A percentile compares a stretch with the other conserved stretches of the same genome.
Evolutionary conservation across 2,113 vertebrate species (phyloP).

Genomic region (Thryonomys swinderianus): DNA sequence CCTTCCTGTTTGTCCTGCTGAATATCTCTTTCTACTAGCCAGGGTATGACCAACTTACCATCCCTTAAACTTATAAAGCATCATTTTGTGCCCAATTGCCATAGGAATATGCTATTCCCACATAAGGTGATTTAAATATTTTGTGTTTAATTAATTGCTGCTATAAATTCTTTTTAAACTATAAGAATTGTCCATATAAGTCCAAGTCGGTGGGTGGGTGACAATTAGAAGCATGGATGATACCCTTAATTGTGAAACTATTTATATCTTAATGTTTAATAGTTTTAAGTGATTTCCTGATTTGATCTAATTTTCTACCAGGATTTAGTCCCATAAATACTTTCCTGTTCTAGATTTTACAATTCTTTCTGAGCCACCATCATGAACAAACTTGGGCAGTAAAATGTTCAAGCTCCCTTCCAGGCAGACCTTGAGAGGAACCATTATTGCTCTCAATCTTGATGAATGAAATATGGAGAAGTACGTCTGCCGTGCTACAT

Average conservation of each 20-base stretch:
- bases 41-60: background rate
- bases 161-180: background rate
- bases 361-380: background rate
- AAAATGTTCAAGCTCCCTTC: background rate
- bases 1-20: background rate
- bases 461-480: background rate
- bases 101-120: background rate
- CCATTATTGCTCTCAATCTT: background rate
- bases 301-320: slow-evolving; percentile 15
- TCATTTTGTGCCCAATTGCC: background rate
- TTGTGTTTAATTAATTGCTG: background rate
- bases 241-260: background rate
- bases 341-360: background rate
- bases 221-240: background rate
- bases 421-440: background rate
- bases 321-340: background rate
- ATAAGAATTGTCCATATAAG: background rate
- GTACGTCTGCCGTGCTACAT: background rate
- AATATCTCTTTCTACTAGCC: background rate
- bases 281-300: background rate
- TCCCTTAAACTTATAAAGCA: background rate
- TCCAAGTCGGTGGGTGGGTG: background rate
- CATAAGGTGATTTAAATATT: background rate
- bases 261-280: background rate
- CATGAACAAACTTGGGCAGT: background rate